These are phyloP conservation scores for Sarcoramphus papa DNA, from an alignment of 2,797 vertebrate genomes.

Conservation along the genomic window DNA sequence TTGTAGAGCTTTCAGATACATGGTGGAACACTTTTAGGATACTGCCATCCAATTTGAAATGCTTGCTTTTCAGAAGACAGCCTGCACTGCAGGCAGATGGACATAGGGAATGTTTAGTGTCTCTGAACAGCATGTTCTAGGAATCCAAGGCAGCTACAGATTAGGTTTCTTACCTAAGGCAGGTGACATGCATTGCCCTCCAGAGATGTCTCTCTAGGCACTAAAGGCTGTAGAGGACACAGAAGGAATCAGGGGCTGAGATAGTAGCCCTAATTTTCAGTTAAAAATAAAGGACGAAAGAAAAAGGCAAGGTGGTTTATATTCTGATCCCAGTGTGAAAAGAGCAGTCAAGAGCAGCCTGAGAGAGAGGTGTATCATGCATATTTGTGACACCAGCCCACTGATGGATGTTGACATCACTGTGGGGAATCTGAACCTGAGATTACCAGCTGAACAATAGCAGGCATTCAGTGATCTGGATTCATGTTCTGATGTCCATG, in stretches of 20 bases:
- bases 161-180: not conserved
- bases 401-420: not conserved
- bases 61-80: not conserved
- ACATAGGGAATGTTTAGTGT: not conserved
- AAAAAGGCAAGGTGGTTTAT: not conserved
- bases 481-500: not conserved
- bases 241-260: not conserved
- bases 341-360: not conserved
- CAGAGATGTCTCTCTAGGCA: not conserved
- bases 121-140: not conserved
- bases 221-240: not conserved
- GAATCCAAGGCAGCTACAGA: not conserved
- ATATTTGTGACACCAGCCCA: not conserved
- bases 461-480: not conserved
- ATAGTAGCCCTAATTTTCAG: not conserved
- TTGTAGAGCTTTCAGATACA: not conserved
- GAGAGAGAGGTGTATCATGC: not conserved
- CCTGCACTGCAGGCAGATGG: not conserved
- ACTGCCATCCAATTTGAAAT: not conserved
- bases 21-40: not conserved
- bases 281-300: not conserved
- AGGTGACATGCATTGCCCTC: not conserved
- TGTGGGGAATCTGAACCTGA: not conserved
- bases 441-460: not conserved
- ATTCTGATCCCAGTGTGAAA: not conserved